Conservation (phyloP, 2,797 vertebrate genomes). For the Toxotes lorentzi region DNA sequence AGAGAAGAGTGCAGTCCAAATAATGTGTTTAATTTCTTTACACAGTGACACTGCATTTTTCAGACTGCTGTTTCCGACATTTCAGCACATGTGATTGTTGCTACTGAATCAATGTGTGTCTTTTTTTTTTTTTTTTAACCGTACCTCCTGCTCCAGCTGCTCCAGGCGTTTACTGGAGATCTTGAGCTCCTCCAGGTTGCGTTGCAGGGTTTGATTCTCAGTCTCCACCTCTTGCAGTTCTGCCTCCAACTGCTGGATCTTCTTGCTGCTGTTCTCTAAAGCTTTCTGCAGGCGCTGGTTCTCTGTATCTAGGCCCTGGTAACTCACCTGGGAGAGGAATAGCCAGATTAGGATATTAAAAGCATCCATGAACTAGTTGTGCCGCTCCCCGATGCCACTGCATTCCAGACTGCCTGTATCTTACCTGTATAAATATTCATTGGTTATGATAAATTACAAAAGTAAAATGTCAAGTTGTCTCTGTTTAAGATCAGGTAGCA, state of each 20-base stretch:
- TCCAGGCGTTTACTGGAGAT: slow-evolving; percentile 97
- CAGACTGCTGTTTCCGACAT: not conserved
- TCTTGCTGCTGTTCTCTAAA: slow-evolving; percentile 96
- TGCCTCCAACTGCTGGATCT: slow-evolving; percentile 95
- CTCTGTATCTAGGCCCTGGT: slow-evolving; percentile 96
- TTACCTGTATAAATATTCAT: slow-evolving; percentile 11
- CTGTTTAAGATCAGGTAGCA: not conserved
- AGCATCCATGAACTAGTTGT: slow-evolving; percentile 64
- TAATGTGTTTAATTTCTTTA: not conserved
- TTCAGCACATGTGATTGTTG: not conserved
- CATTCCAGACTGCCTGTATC: slow-evolving; percentile 70
- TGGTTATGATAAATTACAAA: slow-evolving; percentile 20
- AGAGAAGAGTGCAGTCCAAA: not conserved
- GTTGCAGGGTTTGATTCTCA: slow-evolving; percentile 95
- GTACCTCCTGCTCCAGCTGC: slow-evolving; percentile 93
- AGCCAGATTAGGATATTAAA: slow-evolving; percentile 62
- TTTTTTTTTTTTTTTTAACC: not conserved
- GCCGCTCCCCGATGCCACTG: slow-evolving; percentile 39
- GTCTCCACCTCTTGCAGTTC: slow-evolving; percentile 94
- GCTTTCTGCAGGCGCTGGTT: slow-evolving; percentile 98
- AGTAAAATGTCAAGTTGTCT: not conserved
- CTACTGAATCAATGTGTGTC: not conserved
- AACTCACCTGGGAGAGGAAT: slow-evolving; percentile 85
- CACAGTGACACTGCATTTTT: not conserved
- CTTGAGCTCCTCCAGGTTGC: slow-evolving; percentile 95